A percentile compares a stretch with the other conserved stretches of the same genome.
Conservation (phyloP, 2,113 vertebrate species). For the Taurulus bubalis region DNA sequence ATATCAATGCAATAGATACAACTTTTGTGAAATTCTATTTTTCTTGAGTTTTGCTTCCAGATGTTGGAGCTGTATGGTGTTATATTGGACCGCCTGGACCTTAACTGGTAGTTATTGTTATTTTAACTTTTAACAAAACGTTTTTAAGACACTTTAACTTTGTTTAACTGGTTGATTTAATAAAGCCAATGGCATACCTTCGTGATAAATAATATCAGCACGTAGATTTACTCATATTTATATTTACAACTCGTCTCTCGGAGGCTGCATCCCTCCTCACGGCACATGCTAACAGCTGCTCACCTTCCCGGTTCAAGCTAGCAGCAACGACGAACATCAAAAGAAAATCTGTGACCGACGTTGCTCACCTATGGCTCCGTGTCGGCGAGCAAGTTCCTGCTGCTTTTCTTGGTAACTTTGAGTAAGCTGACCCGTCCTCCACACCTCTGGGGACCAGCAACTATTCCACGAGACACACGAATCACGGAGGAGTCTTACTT, state of each 20-base stretch:
- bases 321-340: constrained; percentile 18
- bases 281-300: neutral
- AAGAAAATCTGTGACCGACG: neutral
- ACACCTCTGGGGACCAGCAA: neutral
- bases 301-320: constrained; percentile 11
- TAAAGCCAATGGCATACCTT: neutral
- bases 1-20: no score
- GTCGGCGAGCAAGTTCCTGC: neutral
- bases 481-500: neutral
- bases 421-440: constrained; percentile 11
- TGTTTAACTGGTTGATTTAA: neutral
- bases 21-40: neutral
- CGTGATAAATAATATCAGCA: neutral
- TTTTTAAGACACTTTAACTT: neutral
- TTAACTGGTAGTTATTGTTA: neutral
- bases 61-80: neutral
- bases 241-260: neutral
- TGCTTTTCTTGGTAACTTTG: neutral
- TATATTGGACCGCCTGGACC: neutral
- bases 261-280: neutral
- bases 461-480: neutral
- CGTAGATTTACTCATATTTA: neutral
- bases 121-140: neutral
- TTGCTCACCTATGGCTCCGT: constrained; percentile 52
- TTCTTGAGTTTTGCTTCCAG: neutral